Evolutionary conservation across 1,140 invertebrate species (phyloP).

Genomic region (Cepaea nemoralis): DNA sequence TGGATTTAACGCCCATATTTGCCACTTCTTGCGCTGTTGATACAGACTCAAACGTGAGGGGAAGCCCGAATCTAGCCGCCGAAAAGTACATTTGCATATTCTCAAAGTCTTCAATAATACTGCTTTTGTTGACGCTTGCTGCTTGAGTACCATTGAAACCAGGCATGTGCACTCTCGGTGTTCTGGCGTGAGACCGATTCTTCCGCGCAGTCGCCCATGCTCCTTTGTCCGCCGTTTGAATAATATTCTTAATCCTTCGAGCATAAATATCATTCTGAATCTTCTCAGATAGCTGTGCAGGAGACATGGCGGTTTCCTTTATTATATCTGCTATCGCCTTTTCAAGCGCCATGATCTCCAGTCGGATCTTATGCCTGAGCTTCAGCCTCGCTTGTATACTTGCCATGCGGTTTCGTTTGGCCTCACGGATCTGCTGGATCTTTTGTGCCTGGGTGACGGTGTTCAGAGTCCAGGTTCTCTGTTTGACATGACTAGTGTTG

Average conservation of each 20-base stretch:
- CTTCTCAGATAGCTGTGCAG: neutral
- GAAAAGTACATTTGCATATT: too few relatives aligned
- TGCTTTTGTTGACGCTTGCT: too few relatives aligned
- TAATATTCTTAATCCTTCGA: constrained; percentile 1
- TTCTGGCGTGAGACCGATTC: too few relatives aligned
- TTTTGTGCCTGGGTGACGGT: neutral
- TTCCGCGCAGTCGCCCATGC: too few relatives aligned
- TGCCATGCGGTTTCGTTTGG: neutral
- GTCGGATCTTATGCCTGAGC: neutral
- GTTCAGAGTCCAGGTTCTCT: too few relatives aligned
- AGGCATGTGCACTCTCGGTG: neutral
- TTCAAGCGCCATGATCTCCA: constrained; percentile 18
- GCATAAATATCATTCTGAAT: constrained; percentile 15
- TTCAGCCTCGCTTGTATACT: neutral
- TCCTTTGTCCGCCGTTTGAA: neutral
- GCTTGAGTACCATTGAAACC: too few relatives aligned
- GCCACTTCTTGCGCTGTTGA: neutral
- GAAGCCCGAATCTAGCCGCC: neutral
- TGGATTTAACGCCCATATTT: neutral
- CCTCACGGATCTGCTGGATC: neutral
- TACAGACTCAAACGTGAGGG: neutral
- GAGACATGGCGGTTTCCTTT: constrained; percentile 8
- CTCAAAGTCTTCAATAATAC: too few relatives aligned
- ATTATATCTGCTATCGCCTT: neutral
- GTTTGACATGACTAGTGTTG: too few relatives aligned